Evolutionary conservation across 1,140 invertebrate genomes (phyloP).

Genomic region (Drusus annulatus): DNA sequence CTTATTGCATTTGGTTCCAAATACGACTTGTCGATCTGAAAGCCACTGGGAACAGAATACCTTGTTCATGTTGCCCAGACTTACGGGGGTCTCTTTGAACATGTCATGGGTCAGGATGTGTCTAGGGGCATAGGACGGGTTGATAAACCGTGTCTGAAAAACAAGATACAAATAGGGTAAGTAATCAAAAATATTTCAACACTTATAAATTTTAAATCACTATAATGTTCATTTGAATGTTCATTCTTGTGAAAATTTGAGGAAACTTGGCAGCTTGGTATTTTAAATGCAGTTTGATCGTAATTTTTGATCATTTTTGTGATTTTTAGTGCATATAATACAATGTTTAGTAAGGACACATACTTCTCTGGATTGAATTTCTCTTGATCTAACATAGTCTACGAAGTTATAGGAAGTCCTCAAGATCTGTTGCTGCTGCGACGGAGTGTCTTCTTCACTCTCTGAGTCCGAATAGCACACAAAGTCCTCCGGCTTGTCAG

Average conservation of each 20-base stretch:
- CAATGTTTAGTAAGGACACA: no score
- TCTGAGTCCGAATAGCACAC: slow-evolving; percentile 90
- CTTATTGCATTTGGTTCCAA: slow-evolving; percentile 98
- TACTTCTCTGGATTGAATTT: slow-evolving; percentile 80
- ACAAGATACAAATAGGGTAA: slow-evolving; percentile 22
- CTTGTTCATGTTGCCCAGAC: slow-evolving; percentile 92
- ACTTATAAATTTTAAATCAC: no score
- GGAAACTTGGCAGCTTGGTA: no score
- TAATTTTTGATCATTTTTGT: no score
- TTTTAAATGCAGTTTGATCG: no score
- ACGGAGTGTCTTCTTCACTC: slow-evolving; percentile 83
- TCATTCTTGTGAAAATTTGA: no score
- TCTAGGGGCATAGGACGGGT: slow-evolving; percentile 84
- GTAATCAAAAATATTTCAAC: no score
- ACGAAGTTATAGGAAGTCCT: slow-evolving; percentile 89
- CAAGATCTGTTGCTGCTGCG: slow-evolving; percentile 80
- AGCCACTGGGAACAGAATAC: slow-evolving; percentile 98
- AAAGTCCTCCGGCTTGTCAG: slow-evolving; percentile 91
- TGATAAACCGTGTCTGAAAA: slow-evolving; percentile 75
- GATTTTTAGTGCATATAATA: no score
- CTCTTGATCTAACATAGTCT: slow-evolving; percentile 85
- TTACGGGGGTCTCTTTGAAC: slow-evolving; percentile 87
- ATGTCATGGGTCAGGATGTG: slow-evolving; percentile 92
- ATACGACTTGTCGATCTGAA: slow-evolving; percentile 93
- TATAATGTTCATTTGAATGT: no score